Evolutionary conservation across 2,113 vertebrate species (phyloP).

Genomic region (Protobothrops flavoviridis): DNA sequence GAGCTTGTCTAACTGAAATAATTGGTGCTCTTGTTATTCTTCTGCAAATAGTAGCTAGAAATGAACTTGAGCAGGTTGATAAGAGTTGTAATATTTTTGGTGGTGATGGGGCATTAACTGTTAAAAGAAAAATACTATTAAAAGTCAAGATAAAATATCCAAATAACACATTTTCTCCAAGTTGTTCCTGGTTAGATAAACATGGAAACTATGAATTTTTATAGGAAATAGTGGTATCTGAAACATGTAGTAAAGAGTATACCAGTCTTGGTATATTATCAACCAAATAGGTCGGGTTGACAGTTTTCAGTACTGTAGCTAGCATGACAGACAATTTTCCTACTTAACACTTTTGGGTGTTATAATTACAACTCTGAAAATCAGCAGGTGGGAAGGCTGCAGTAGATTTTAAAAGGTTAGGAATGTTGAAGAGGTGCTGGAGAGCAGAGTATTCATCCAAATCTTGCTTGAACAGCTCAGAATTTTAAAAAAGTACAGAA

Average conservation of each 20-base stretch:
- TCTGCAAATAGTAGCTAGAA: not conserved
- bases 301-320: not conserved
- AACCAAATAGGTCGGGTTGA: not conserved
- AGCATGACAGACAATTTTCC: not conserved
- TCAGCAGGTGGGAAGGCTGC: not conserved
- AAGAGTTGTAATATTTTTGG: not conserved
- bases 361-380: not conserved
- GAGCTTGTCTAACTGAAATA: constrained; percentile 7
- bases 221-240: not conserved
- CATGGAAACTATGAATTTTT: not conserved
- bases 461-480: not conserved
- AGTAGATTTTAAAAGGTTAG: not conserved
- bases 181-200: not conserved
- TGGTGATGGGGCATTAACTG: not conserved
- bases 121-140: not conserved
- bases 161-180: not conserved
- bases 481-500: not conserved
- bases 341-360: not conserved
- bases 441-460: not conserved
- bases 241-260: not conserved
- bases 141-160: not conserved
- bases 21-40: constrained; percentile 27
- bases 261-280: not conserved
- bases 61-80: not conserved
- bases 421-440: not conserved